Conservation (phyloP, 2,797 vertebrate genomes). For the Sebastes matsubarae region DNA sequence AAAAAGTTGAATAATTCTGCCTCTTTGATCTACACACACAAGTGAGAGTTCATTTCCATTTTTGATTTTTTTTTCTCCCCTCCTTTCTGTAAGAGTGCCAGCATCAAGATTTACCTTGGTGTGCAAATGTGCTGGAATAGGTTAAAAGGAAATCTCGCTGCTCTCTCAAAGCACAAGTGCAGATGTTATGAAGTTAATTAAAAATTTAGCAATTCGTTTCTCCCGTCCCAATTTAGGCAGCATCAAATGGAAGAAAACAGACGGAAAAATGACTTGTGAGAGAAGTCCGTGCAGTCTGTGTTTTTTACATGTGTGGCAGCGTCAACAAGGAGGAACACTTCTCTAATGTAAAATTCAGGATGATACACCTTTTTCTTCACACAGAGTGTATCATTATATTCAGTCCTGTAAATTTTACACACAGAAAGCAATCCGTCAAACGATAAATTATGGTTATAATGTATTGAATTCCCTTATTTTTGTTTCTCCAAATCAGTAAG, state of each 20-base stretch:
- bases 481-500: background rate
- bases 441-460: background rate
- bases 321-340: slow-evolving; percentile 59
- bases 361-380: slow-evolving; percentile 21
- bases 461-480: background rate
- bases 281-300: slow-evolving; percentile 72
- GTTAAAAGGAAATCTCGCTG: slow-evolving; percentile 89
- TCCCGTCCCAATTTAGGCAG: slow-evolving; percentile 86
- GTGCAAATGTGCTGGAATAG: slow-evolving; percentile 89
- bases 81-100: slow-evolving; percentile 89
- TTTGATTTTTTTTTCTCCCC: slow-evolving; percentile 86
- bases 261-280: slow-evolving; percentile 77
- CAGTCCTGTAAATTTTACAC: slow-evolving; percentile 12
- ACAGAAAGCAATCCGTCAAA: background rate
- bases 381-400: background rate
- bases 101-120: slow-evolving; percentile 89
- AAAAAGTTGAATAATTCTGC: slow-evolving; percentile 89
- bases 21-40: slow-evolving; percentile 89
- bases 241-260: slow-evolving; percentile 86
- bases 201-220: slow-evolving; percentile 89
- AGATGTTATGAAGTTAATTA: slow-evolving; percentile 92
- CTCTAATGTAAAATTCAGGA: slow-evolving; percentile 57
- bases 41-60: slow-evolving; percentile 89
- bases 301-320: slow-evolving; percentile 57
- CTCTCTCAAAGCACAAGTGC: slow-evolving; percentile 88